Evolutionary conservation across 2,797 vertebrate species (phyloP), one percentile per base, ranked within the genome.

Genomic region (Sebastes baramenuke): DNA sequence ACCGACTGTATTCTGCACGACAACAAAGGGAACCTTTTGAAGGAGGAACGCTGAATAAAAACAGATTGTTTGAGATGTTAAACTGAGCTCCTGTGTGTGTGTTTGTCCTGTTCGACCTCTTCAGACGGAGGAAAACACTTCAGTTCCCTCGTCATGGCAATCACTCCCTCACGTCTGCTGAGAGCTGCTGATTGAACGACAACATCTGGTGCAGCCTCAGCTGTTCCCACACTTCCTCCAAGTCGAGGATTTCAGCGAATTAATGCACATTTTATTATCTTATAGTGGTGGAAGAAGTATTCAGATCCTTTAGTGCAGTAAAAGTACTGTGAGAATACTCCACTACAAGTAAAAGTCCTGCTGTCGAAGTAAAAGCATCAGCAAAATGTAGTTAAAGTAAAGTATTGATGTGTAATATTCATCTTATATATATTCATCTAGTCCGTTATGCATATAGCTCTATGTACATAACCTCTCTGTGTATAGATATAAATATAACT

Each of bases 61-160:
- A 16, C 42, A 46, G 42, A 16, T 46, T 46, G 16, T 46, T 46
- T 46, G 42, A 46, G 42, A 46, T 46, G 16, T 46, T 46, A 46
- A 46, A 46, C 36, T 46, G 14, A 46, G 70, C 83, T 83, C 12
- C 4, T 38, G 36, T 38, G 36, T 38, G 36, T 32, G 62, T 84
- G 79, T 85, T 56, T 70, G 60, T 80, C 18, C 29, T 8, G 20
- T 20, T 66, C 70, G 69, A 54, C 83, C 88, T 85, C 86, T 85
- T 55, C 84, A 82, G 49, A 67, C 46, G 16, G 66, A 81, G 54
- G 83, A 79, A 91, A 92, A 89, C 92, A 89, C 83, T 91, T 25
- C 29, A 75, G 83, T 92, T 60, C 34, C 34, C 11, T 65, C 34
- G 20, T 85, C 90, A 92, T 85, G 89, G 82, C 77, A 25, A 93